Base-by-base conservation (phyloP, 2,797 vertebrate species). In the Threskiornis aethiopicus region DNA sequence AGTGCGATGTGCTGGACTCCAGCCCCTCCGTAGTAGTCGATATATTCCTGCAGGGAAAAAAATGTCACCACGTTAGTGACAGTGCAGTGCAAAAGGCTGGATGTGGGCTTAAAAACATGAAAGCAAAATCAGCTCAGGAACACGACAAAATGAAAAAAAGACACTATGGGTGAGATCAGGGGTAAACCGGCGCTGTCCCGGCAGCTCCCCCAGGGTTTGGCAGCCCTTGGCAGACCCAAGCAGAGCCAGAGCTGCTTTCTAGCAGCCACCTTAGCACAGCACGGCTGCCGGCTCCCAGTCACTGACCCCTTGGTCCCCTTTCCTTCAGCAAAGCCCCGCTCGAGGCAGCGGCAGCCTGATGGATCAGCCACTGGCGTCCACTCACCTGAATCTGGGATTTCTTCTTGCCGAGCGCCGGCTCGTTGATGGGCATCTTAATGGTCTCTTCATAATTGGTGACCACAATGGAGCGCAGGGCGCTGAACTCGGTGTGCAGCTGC, bases 381-480 rank as follows among this genome's bases (percentile, higher is more conserved):
- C 71, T 58, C 72, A 98, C 99, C 99, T 99, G 99, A 87, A 99
- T 99, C 97, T 99, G 99, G 69, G 99, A 99, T 96, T 99, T 99
- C 96, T 98, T 99, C 95, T 98, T 99, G 83, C 99, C 99, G 0
- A 96, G 69, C 0, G 99, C 99, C 0, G 99, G 99, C 97, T 99
- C 99, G 0, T 99, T 99, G 93, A 99, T 99, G 77, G 99, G 99
- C 99, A 99, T 99, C 97, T 99, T 99, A 81, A 99, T 99, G 7
- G 99, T 99, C 96, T 99, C 99, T 92, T 99, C 99, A 0, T 99
- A 98, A 98, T 99, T 99, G 92, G 99, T 98, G 90, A 99, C 99
- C 24, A 99, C 99, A 1, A 99, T 99, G 96, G 99, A 99, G 59
- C 99, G 98, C 94, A 99, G 98, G 20, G 99, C 98, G 7, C 99